Conservation (phyloP, 2,888 invertebrate genomes). For the Melolontha melolontha region DNA sequence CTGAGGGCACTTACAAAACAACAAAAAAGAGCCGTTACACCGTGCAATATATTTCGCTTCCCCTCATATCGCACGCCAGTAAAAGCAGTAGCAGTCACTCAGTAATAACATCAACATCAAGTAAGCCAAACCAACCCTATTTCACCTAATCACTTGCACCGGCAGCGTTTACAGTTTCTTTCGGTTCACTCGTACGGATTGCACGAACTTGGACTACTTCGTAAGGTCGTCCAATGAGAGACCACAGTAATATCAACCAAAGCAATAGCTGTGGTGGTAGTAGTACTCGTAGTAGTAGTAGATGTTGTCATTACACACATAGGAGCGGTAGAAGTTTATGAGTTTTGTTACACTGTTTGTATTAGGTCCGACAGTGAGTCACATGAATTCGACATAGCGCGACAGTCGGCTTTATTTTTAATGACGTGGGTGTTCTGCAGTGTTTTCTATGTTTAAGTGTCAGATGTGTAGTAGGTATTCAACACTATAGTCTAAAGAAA, state of each 20-base stretch:
- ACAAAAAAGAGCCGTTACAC: conserved; percentile 29
- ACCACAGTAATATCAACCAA: conserved; percentile 32
- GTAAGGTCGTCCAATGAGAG: conserved; percentile 57
- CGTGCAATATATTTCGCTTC: conserved; percentile 14
- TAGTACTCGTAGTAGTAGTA: conserved; percentile 13
- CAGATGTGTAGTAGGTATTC: not conserved
- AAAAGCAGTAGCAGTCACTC: conserved; percentile 23
- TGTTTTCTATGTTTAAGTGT: conserved; percentile 15
- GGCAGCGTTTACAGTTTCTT: conserved; percentile 7
- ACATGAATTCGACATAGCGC: conserved; percentile 13
- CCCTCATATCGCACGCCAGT: conserved; percentile 33
- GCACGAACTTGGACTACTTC: conserved; percentile 60
- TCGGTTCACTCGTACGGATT: conserved; percentile 13
- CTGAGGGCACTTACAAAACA: conserved; percentile 20
- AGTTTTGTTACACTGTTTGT: conserved; percentile 19
- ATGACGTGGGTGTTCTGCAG: conserved; percentile 3
- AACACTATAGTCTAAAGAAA: conserved; percentile 12
- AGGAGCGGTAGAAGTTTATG: conserved; percentile 12
- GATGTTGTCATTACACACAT: conserved; percentile 31
- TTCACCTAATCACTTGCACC: conserved; percentile 24
- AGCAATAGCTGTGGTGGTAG: conserved; percentile 22
- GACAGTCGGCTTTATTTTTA: conserved; percentile 5
- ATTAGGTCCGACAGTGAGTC: conserved; percentile 19
- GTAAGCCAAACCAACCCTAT: conserved; percentile 36
- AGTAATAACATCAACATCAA: conserved; percentile 17